Percentiles rank a stretch among this genome's conserved stretches.
Evolutionary conservation across 2,888 invertebrate genomes (phyloP).

Genomic region (Melanostoma scalare): DNA sequence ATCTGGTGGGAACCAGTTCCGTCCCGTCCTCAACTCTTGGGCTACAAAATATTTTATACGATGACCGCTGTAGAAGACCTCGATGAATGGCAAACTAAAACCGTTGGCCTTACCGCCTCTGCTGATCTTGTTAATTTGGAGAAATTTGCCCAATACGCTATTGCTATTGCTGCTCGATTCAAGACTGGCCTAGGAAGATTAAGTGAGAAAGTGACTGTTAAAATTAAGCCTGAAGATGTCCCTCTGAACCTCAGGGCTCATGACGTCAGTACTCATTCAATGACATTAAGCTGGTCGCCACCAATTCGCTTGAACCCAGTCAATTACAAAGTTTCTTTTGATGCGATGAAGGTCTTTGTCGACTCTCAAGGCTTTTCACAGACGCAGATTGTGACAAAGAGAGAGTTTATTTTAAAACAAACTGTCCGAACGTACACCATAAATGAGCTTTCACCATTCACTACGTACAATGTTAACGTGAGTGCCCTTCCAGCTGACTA

Average conservation of each 20-base stretch:
- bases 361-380: slow-evolving; percentile 97
- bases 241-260: slow-evolving; percentile 93
- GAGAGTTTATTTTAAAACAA: slow-evolving; percentile 88
- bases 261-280: slow-evolving; percentile 95
- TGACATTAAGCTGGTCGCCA: slow-evolving; percentile 95
- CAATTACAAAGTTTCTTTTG: slow-evolving; percentile 94
- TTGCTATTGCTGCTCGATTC: slow-evolving; percentile 93
- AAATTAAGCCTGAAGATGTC: slow-evolving; percentile 96
- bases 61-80: slow-evolving; percentile 96
- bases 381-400: slow-evolving; percentile 90
- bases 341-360: slow-evolving; percentile 96
- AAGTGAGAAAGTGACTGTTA: slow-evolving; percentile 94
- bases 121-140: slow-evolving; percentile 94
- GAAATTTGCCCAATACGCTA: slow-evolving; percentile 94
- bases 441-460: slow-evolving; percentile 95
- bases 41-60: slow-evolving; percentile 95
- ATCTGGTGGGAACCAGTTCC: slow-evolving; percentile 97
- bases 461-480: slow-evolving; percentile 96
- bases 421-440: slow-evolving; percentile 89
- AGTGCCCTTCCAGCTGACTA: slow-evolving; percentile 93
- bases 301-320: slow-evolving; percentile 94
- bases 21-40: slow-evolving; percentile 90
- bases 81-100: slow-evolving; percentile 94
- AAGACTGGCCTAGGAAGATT: slow-evolving; percentile 91
- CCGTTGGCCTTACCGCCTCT: slow-evolving; percentile 92